phyloP scores from a whole-genome alignment of 2,113 vertebrate genomes.

The Emydocephalus ijimae region DNA sequence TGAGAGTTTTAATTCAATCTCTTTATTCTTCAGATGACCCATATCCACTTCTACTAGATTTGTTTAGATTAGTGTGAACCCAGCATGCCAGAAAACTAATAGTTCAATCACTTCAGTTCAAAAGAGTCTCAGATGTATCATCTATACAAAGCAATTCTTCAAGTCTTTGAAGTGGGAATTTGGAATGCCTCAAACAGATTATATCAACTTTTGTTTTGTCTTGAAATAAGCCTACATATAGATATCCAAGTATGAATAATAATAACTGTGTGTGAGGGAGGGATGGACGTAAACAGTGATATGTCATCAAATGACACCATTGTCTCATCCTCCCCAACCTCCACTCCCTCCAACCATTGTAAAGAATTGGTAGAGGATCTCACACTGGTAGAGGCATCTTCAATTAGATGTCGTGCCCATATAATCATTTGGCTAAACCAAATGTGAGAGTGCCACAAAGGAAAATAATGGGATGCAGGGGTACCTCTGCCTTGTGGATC shows the following conservation, averaged over 20 bases:
- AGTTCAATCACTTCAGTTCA: constrained; percentile 17
- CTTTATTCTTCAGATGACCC: constrained; percentile 22
- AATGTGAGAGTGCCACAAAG: no score
- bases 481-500: no score
- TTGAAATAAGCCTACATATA: background rate
- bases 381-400: no score
- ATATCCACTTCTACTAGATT: constrained; percentile 10
- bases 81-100: constrained; percentile 28
- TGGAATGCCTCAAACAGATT: background rate
- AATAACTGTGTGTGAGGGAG: background rate
- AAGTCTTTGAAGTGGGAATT: constrained; percentile 2
- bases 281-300: no score
- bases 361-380: no score
- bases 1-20: constrained; percentile 14
- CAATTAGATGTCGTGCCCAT: no score
- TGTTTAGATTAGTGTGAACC: constrained; percentile 7
- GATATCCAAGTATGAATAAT: background rate
- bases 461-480: no score
- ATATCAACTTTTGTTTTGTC: background rate
- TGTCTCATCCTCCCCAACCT: no score
- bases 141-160: constrained; percentile 28
- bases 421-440: no score
- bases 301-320: no score
- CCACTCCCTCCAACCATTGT: no score
- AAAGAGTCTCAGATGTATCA: constrained; percentile 13